A percentile compares a stretch with the other conserved stretches of the same genome.
Evolutionary conservation across 1,140 invertebrate species (phyloP).

Genomic region (Galendromus occidentalis): DNA sequence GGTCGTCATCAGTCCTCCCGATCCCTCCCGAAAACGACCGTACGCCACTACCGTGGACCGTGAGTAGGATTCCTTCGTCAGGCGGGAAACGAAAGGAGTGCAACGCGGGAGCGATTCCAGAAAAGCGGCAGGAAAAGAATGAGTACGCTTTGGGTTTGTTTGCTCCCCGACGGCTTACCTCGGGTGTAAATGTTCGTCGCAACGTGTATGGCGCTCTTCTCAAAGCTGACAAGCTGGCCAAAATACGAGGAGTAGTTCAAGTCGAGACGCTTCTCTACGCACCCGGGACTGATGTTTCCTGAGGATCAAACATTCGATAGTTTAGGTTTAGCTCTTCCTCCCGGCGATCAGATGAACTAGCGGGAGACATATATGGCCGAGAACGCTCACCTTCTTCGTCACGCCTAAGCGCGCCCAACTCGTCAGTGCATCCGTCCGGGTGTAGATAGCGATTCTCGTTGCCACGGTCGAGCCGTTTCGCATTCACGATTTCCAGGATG

Average conservation of each 20-base stretch:
- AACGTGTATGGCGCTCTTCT: slow-evolving; percentile 67
- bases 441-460: slow-evolving; percentile 1
- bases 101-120: too few species aligned
- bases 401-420: neutral
- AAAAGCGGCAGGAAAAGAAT: too few species aligned
- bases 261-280: slow-evolving; percentile 25
- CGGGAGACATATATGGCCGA: neutral
- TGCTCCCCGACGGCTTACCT: slow-evolving; percentile 32
- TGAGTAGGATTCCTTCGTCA: too few species aligned
- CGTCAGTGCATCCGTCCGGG: slow-evolving; percentile 1
- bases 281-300: neutral
- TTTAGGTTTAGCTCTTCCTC: neutral
- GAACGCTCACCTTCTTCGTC: neutral
- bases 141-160: neutral
- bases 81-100: too few species aligned
- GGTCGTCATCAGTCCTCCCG: too few species aligned
- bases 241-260: slow-evolving; percentile 56
- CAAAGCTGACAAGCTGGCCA: slow-evolving; percentile 53
- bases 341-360: too few species aligned
- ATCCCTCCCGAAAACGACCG: too few species aligned
- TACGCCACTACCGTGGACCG: too few species aligned
- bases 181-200: slow-evolving; percentile 81
- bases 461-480: neutral
- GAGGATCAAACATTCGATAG: neutral
- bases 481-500: neutral